Conservation (phyloP, 1,140 invertebrate species). For the Pogonus chalceus region DNA sequence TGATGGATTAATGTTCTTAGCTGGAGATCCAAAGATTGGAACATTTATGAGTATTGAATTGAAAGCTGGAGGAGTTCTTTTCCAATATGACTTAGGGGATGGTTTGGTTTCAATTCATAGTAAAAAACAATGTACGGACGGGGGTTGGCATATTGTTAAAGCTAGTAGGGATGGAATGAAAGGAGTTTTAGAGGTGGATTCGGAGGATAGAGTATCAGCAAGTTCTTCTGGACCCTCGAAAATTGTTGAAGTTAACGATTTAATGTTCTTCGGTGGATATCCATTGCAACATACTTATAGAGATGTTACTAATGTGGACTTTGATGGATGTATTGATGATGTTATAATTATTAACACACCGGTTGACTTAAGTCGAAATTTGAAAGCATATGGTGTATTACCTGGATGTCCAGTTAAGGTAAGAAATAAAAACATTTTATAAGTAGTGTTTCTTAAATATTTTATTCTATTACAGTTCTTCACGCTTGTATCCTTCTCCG, state of each 20-base stretch:
- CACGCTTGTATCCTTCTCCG: slow-evolving; percentile 50
- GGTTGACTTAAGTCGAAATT: slow-evolving; percentile 70
- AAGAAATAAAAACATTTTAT: slow-evolving; percentile 17
- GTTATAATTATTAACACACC: slow-evolving; percentile 61
- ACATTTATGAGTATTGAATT: slow-evolving; percentile 81
- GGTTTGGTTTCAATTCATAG: slow-evolving; percentile 42
- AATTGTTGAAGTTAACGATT: slow-evolving; percentile 3
- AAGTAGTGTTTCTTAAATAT: not conserved
- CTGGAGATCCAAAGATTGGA: slow-evolving; percentile 50
- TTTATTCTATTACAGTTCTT: slow-evolving; percentile 21
- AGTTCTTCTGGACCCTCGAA: slow-evolving; percentile 31
- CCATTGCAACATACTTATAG: slow-evolving; percentile 53
- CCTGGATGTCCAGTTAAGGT: slow-evolving; percentile 79
- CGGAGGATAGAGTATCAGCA: slow-evolving; percentile 32
- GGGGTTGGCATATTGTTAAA: slow-evolving; percentile 69
- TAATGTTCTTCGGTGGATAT: slow-evolving; percentile 83
- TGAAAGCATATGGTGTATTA: slow-evolving; percentile 67
- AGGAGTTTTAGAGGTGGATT: slow-evolving; percentile 62
- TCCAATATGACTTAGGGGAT: slow-evolving; percentile 58
- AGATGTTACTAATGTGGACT: slow-evolving; percentile 60
- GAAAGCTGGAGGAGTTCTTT: slow-evolving; percentile 60
- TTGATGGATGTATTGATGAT: slow-evolving; percentile 88
- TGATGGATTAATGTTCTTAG: slow-evolving; percentile 80
- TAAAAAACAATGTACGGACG: slow-evolving; percentile 50
- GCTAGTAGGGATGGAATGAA: slow-evolving; percentile 53